Percentiles rank a stretch among this genome's conserved stretches.
These are phyloP conservation scores for Plebejus anna DNA, from an alignment of 2,888 invertebrate genomes.

Conservation along the genomic window DNA sequence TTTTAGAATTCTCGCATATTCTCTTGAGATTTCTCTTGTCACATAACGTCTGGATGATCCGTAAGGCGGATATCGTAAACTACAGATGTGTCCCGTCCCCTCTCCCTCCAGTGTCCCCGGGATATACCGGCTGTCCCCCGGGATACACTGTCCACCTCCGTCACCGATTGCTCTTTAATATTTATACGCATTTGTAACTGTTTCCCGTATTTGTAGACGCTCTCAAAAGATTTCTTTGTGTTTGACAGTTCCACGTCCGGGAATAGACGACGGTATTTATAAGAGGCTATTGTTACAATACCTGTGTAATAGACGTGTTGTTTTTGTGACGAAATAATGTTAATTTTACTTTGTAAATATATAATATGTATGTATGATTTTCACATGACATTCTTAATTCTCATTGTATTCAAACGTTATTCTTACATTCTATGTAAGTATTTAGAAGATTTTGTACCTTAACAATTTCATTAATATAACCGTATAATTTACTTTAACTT, in stretches of 20 bases:
- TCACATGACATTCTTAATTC: no score
- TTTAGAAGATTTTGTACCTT: neutral
- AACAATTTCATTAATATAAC: neutral
- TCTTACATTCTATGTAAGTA: no score
- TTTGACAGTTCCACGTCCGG: neutral
- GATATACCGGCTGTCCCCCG: neutral
- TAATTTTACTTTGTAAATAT: no score
- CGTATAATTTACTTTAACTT: neutral
- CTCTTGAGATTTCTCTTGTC: neutral
- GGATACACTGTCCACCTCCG: constrained; percentile 5
- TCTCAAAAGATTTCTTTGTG: neutral
- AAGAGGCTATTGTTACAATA: neutral
- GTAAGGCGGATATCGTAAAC: constrained; percentile 12
- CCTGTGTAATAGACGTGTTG: neutral
- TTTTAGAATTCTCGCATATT: neutral
- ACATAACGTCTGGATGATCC: constrained; percentile 4
- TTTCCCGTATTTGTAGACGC: neutral
- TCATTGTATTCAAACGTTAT: no score
- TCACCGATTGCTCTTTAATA: constrained; percentile 10
- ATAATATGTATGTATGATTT: no score
- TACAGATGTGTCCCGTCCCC: neutral
- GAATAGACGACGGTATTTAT: neutral
- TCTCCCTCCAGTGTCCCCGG: neutral
- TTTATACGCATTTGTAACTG: constrained; percentile 7
- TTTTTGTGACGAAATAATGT: no score